Percentiles rank a stretch among this genome's conserved stretches.
These are phyloP conservation scores for Chalcosyrphus nemorum DNA, from an alignment of 2,888 invertebrate genomes.

Conservation along the genomic window DNA sequence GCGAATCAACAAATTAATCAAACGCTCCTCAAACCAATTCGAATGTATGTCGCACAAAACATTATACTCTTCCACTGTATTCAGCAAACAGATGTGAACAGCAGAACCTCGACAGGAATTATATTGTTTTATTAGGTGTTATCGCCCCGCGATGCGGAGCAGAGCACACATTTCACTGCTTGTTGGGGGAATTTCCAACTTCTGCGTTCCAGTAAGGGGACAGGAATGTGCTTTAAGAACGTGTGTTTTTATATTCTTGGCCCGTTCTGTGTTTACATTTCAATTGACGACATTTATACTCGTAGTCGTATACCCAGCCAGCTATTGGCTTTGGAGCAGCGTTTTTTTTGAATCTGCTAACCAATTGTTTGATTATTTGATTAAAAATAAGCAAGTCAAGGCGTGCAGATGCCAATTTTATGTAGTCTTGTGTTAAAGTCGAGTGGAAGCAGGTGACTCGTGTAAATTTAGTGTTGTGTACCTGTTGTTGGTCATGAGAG, in stretches of 20 bases:
- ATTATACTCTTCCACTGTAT: background rate
- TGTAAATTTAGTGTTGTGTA: conserved; percentile 7
- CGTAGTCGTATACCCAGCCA: background rate
- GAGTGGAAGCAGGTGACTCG: conserved; percentile 41
- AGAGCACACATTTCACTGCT: background rate
- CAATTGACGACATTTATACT: conserved; percentile 66
- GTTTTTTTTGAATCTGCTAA: conserved; percentile 41
- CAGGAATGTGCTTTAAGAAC: conserved; percentile 37
- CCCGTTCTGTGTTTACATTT: conserved; percentile 65
- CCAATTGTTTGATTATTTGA: conserved; percentile 53
- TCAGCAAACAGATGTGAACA: background rate
- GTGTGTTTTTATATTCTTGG: conserved; percentile 41
- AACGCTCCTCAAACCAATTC: conserved; percentile 41
- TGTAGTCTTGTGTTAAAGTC: conserved; percentile 55
- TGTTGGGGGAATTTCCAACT: conserved; percentile 53
- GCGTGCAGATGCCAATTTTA: conserved; percentile 53
- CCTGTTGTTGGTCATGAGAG: too few species aligned
- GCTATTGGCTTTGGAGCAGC: conserved; percentile 7
- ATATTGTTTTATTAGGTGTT: conserved; percentile 66
- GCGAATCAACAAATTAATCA: conserved; percentile 65
- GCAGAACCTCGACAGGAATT: conserved; percentile 33
- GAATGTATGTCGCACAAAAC: conserved; percentile 2
- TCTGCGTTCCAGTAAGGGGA: conserved; percentile 50
- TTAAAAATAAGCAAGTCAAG: conserved; percentile 41
- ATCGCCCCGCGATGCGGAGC: conserved; percentile 10